Evolutionary conservation across 2,888 invertebrate species (phyloP), one percentile per base, ranked within the genome.

Genomic region (Diogma glabrata): DNA sequence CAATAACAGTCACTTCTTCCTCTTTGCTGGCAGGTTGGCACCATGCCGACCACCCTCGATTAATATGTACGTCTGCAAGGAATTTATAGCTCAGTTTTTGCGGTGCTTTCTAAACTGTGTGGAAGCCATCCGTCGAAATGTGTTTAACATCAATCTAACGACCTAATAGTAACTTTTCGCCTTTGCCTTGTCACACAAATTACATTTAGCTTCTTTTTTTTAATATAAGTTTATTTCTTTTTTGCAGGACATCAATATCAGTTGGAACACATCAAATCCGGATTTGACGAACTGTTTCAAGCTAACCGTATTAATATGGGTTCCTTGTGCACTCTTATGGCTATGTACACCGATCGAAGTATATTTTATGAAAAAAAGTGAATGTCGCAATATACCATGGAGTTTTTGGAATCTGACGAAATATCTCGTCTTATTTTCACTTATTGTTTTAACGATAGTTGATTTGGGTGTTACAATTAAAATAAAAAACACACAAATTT

Each of bases 211-310:
- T n/a, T n/a, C n/a, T n/a, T n/a, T n/a, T n/a, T n/a, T n/a, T n/a
- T n/a, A n/a, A n/a, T n/a, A n/a, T n/a, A 1, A 20, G 4, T 40
- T 40, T 40, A 19, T 40, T 40, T 40, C 20, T 23, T 12, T 20
- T 17, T 16, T 16, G 14, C 22, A 49, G 49, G 49, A 49, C 23
- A 16, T 17, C 75, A 52, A 43, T n/a, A 60, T 78, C 57, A 75
- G 80, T 52, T 82, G 83, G 82, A 59, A 78, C 58, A 77, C 84
- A 3, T 67, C 75, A 10, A 70, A 77, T 63, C 87, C 54, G 14
- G 77, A 82, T 61, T 71, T 87, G 54, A 82, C 85, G 50, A 70
- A 71, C 59, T 87, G 87, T 65, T 86, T 87, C 66, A 79, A 84
- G 69, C 77, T 78, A 60, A 84, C 85, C 2, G 75, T 81, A n/a